Evolutionary conservation across 2,797 vertebrate genomes (phyloP).

Genomic region (Mus minutoides): DNA sequence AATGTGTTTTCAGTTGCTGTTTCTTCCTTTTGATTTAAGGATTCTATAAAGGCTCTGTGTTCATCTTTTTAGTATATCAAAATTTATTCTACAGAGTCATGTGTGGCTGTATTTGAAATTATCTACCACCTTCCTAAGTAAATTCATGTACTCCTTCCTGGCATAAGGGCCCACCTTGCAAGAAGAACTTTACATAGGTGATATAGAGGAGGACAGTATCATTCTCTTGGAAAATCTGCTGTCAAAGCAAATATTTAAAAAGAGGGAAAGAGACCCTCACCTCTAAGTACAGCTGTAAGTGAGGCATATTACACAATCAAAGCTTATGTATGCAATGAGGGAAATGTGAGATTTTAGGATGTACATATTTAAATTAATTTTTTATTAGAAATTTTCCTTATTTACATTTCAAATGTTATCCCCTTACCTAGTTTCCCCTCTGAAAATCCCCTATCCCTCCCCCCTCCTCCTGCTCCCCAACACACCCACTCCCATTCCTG

Average conservation of each 20-base stretch:
- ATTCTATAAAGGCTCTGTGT: constrained; percentile 65
- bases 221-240: constrained; percentile 68
- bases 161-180: constrained; percentile 47
- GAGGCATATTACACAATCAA: neutral
- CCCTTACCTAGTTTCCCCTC: no score
- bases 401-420: no score
- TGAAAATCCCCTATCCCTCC: no score
- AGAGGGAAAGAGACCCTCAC: neutral
- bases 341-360: neutral
- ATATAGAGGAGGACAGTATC: constrained; percentile 46
- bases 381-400: no score
- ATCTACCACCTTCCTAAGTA: constrained; percentile 69
- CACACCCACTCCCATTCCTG: no score
- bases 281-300: neutral
- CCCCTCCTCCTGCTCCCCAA: no score
- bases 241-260: constrained; percentile 71
- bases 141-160: constrained; percentile 63
- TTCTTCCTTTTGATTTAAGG: constrained; percentile 71
- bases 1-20: constrained; percentile 74
- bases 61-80: constrained; percentile 29
- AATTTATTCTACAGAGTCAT: constrained; percentile 59
- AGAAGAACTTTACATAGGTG: constrained; percentile 78
- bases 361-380: neutral
- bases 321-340: neutral
- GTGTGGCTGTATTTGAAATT: constrained; percentile 72